A percentile compares a stretch with the other conserved stretches of the same genome.
phyloP scores from a whole-genome alignment of 1,140 invertebrate species.

The Platyscapa corneri region DNA sequence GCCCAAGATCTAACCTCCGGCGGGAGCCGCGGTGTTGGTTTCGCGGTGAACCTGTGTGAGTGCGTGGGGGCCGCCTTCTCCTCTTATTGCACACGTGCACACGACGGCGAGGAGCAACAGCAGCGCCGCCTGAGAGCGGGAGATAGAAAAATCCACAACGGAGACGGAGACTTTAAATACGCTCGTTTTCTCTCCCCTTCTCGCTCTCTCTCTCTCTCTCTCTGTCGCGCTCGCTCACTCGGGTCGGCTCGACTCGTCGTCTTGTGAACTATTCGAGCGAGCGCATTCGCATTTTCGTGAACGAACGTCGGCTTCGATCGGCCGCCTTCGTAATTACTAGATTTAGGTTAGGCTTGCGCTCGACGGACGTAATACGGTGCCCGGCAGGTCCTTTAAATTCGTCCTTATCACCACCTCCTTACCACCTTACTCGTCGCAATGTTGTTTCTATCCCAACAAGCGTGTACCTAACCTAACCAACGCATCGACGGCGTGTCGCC shows the following conservation, averaged over 20 bases:
- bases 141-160: conserved; percentile 10
- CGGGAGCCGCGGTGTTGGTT: too few species aligned
- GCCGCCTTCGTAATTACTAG: not conserved
- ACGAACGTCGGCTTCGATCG: not conserved
- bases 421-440: too few species aligned
- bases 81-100: conserved; percentile 18
- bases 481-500: too few species aligned
- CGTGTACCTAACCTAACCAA: too few species aligned
- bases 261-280: not conserved
- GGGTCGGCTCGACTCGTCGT: too few species aligned
- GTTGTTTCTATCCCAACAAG: too few species aligned
- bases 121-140: conserved; percentile 47
- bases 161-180: conserved; percentile 32
- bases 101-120: conserved; percentile 27
- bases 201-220: not conserved
- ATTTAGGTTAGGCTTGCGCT: not conserved
- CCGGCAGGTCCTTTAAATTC: conserved; percentile 2
- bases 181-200: not conserved
- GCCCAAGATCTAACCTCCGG: not conserved
- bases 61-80: conserved; percentile 18
- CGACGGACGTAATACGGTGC: too few species aligned
- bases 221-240: not conserved
- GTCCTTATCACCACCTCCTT: too few species aligned
- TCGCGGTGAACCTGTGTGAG: not conserved
- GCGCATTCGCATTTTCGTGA: not conserved